Percentiles rank a stretch among this genome's conserved stretches.
phyloP scores from a whole-genome alignment of 2,888 invertebrate genomes.

The Phasia obesa region DNA sequence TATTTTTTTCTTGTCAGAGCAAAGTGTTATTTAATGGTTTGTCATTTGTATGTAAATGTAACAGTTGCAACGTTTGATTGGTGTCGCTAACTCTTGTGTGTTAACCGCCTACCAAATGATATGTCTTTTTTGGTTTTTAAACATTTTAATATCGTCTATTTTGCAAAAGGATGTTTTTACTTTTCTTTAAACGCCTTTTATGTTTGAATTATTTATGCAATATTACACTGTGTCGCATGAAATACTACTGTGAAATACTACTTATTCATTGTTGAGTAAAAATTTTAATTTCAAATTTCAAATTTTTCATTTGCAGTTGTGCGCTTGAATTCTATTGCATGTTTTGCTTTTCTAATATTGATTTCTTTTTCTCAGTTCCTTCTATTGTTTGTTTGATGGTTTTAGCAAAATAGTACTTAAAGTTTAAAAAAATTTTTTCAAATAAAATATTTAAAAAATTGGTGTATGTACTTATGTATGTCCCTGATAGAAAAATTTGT shows the following conservation, averaged over 20 bases:
- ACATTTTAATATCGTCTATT: slow-evolving; percentile 21
- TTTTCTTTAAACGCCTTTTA: slow-evolving; percentile 3
- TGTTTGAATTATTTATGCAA: not conserved
- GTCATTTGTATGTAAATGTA: not conserved
- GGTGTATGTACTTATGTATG: no score
- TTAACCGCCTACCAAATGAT: not conserved
- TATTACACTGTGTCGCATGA: slow-evolving; percentile 2
- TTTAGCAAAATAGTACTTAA: no score
- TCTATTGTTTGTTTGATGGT: not conserved
- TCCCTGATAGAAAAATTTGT: no score
- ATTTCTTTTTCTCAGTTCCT: not conserved
- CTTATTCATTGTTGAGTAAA: slow-evolving; percentile 1
- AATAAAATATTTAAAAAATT: no score
- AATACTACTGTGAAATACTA: not conserved
- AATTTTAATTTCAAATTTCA: slow-evolving; percentile 18
- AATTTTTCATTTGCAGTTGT: slow-evolving; percentile 3
- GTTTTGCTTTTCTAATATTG: not conserved
- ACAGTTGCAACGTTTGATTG: slow-evolving; percentile 25
- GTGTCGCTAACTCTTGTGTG: not conserved
- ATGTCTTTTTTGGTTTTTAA: not conserved
- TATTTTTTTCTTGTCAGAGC: not conserved
- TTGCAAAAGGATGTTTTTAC: slow-evolving; percentile 45
- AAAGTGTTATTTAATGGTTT: slow-evolving; percentile 15
- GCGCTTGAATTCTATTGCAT: slow-evolving; percentile 13
- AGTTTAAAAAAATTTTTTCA: no score